Evolutionary conservation across 2,888 invertebrate genomes (phyloP), one percentile per base, ranked within the genome.

Genomic region (Vanessa cardui): DNA sequence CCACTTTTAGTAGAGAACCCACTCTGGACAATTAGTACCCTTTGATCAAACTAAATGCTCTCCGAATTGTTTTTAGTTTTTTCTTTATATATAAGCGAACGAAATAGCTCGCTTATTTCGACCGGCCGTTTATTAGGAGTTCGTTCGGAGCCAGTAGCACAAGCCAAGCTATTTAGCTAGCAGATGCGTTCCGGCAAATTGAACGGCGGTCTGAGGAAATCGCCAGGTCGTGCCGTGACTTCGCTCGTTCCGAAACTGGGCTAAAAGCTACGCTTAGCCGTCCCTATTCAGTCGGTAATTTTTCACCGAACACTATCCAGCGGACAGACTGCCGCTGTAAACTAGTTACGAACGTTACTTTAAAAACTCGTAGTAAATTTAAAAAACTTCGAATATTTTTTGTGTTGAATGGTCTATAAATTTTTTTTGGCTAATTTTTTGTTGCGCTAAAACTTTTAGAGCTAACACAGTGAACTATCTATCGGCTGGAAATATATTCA

Each of bases 221-320:
- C 81, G 82, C 78, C 82, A 81, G 83, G 83, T 84, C 87, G 85
- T 86, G 86, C 82, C 83, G 82, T 79, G 86, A 85, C 87, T 87
- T 76, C 76, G 78, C 72, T 75, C 75, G 77, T 73, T 78, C 79
- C 70, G 76, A 84, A 90, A 87, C 88, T 87, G 80, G 86, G 85
- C 79, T 87, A 87, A 86, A 86, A 85, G 84, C 85, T 79, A 76
- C 84, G 84, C 83, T 87, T 82, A 83, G 69, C 64, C 71, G 74
- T 70, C 63, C 72, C 76, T 74, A 74, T 79, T 78, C 77, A 73
- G 71, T 73, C 72, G 71, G 84, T 83, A 83, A 87, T 88, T 88
- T 88, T 87, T 87, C 84, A 83, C 81, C 77, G 77, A 78, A 83
- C 85, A 80, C 82, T 79, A 82, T 81, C 80, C 78, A 76, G 77